Percentiles rank a stretch among this genome's conserved stretches.
Evolutionary conservation across 2,888 invertebrate genomes (phyloP).

Genomic region (Lithosia quadra): DNA sequence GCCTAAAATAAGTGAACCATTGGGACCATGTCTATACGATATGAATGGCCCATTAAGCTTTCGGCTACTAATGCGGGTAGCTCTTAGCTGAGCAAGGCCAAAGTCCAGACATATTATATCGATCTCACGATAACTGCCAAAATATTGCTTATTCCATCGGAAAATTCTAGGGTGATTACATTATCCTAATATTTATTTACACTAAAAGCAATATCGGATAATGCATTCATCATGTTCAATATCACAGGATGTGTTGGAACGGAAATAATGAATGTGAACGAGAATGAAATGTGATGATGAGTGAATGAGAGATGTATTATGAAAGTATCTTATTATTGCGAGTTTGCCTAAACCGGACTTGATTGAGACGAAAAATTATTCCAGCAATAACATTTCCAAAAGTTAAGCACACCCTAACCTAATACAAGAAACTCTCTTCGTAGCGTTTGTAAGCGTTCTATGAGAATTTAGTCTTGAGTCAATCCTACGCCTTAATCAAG

Average conservation of each 20-base stretch:
- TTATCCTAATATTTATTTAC: background rate
- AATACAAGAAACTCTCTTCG: too few relatives aligned
- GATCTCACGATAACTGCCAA: background rate
- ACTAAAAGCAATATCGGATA: conserved; percentile 9
- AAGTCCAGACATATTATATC: background rate
- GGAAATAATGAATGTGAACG: conserved; percentile 10
- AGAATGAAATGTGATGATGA: conserved; percentile 4
- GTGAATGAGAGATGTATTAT: background rate
- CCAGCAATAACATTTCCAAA: too few relatives aligned
- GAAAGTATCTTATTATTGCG: background rate
- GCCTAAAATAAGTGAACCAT: background rate
- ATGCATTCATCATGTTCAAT: conserved; percentile 12
- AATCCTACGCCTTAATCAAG: too few relatives aligned
- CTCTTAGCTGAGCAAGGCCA: background rate
- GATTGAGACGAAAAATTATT: too few relatives aligned
- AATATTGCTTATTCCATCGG: background rate
- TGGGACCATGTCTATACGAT: background rate
- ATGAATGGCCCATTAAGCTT: background rate
- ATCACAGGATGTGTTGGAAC: background rate
- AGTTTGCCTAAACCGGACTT: too few relatives aligned
- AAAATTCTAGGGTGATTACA: conserved; percentile 1
- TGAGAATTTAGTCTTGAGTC: too few relatives aligned
- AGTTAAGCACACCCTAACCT: too few relatives aligned
- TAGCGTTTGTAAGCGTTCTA: too few relatives aligned
- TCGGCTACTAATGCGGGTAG: too few relatives aligned